Base-by-base conservation (phyloP, 2,113 vertebrate species). In the Anthoscopus minutus region DNA sequence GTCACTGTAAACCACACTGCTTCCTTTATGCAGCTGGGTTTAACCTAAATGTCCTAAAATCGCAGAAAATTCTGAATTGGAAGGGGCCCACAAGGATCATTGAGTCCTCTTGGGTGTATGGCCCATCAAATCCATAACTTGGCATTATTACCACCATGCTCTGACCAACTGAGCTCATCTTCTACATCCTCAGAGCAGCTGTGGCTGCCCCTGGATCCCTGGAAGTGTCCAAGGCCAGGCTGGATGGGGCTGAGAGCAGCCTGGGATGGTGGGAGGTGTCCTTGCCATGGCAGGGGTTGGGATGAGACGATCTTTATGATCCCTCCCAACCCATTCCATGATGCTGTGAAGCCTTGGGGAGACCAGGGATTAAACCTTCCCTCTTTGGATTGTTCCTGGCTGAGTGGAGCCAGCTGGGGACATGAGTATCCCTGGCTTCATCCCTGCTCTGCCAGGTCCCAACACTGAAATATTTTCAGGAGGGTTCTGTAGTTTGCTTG, bases 401-500 rank as follows among this genome's bases (percentile, higher is more conserved):
- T 31, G 31, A 5, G 23, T 2, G 6, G 40, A 71, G 57, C 37
- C 1, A 1, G 58, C 27, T 9, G 38, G 27, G 61, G 53, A 35
- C 9, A 1, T 0, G 21, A 45, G 13, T 2, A 3, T 15, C 42
- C 16, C 23, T 13, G 22, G 25, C 15, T 57, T 17, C 4, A 0
- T 6, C 27, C 2, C 0, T 42, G 54, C 50, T 42, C 56, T 88
- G 64, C 74, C 57, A 30, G 47, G 57, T 81, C 37, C 62, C 35
- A 37, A 1, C 42, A 27, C 30, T 3, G 1, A 50, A 3, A 31
- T 15, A 1, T 23, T 60, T 38, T 15, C 33, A 56, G 22, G 38
- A 21, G 61, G 16, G 15, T 61, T 37, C 44, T 4, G 1, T 31
- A 30, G 25, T 24, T 70, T 35, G 15, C n/a, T 27, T 40, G 33